Evolutionary conservation across 1,140 invertebrate genomes (phyloP).

Genomic region (Medauroidea extradentata): DNA sequence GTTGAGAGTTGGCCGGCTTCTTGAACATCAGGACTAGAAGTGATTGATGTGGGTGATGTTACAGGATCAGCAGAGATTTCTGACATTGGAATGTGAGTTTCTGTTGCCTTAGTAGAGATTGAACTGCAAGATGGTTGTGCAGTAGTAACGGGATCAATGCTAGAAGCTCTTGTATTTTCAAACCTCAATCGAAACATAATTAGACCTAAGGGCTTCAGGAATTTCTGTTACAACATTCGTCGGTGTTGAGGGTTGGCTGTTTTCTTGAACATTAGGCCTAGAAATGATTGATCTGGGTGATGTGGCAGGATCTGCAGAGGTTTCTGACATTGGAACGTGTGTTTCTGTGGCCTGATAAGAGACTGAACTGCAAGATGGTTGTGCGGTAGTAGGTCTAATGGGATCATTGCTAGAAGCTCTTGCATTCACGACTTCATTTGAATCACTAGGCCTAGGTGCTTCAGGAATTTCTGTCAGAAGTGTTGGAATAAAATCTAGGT

Average conservation of each 20-base stretch:
- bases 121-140: not conserved
- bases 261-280: no score
- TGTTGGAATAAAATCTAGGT: constrained; percentile 8
- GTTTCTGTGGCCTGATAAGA: no score
- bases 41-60: not conserved
- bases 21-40: not conserved
- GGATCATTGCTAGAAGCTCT: no score
- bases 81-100: not conserved
- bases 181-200: not conserved
- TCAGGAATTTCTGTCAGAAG: not conserved
- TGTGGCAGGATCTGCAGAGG: no score
- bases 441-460: no score
- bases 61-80: not conserved
- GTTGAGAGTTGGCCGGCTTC: not conserved
- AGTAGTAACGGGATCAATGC: not conserved
- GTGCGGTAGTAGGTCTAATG: no score
- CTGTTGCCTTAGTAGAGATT: not conserved
- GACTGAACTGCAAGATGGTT: no score
- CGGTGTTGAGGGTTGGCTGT: no score
- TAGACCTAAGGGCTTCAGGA: not conserved
- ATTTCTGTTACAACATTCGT: not conserved
- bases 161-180: not conserved
- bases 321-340: no score
- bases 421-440: no score
- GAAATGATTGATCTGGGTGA: no score